Base-by-base conservation (phyloP, 92 coral and sea anemone species). In the Bergia puertoricense region DNA sequence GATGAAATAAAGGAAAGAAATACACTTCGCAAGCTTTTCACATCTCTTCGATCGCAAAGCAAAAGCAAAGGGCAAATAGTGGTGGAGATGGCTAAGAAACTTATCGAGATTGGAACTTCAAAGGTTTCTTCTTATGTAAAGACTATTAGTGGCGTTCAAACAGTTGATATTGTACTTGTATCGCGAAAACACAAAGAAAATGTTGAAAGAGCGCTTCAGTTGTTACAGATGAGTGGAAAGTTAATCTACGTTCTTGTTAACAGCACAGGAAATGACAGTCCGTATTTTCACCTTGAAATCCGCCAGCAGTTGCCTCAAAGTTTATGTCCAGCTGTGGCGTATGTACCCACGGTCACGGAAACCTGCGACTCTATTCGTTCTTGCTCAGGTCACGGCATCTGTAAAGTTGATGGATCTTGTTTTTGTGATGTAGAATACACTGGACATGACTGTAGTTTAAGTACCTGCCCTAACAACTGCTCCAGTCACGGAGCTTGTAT, bases 301-400 rank as follows among this genome's bases (percentile, higher is more conserved):
- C 77, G 45, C 11, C 92, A 84, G 54, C 81, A 50, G 38, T 41
- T 77, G 11, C 71, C 57, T 59, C 65, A 79, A 8, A 8, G 39
- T 11, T 4, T 71, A 15, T 81, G 84, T 39, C 37, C 74, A 73
- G 48, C 76, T 20, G 51, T 42, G 56, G 22, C n/a, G 74, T 36
- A 83, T 16, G 10, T 83, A 39, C 82, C 89, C 39, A 59, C 30
- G 42, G 50, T 16, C 42, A 15, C 67, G 16, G 73, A n/a, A 15
- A 40, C 84, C 59, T 90, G 92, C 68, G 85, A 90, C 22, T 48
- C 90, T 30, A 54, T 77, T 50, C 46, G 44, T 5, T 66, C 85
- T n/a, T 92, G 95, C 54, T 90, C 89, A 5, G 95, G 93, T 76
- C 95, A 92, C 81, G 95, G 95, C 2, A 71, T 92, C 43, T 92